These are phyloP conservation scores for Conus betulinus DNA, from an alignment of 1,140 invertebrate species.

Conservation along the genomic window DNA sequence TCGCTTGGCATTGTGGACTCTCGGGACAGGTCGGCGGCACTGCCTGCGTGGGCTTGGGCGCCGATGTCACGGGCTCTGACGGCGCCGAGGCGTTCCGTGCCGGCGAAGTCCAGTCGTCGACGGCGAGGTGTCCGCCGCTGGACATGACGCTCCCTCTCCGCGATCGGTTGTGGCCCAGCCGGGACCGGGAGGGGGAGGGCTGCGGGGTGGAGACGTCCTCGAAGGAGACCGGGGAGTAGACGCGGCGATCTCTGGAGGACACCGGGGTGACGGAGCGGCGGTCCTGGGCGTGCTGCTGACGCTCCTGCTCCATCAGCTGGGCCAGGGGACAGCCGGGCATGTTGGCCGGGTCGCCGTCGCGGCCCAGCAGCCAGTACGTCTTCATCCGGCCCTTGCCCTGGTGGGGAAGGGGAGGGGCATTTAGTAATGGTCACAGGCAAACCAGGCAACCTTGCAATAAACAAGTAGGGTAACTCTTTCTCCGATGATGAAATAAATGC, in stretches of 20 bases:
- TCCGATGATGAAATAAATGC: no score
- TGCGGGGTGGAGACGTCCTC: constrained; percentile 50
- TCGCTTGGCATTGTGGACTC: not conserved
- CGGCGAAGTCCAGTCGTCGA: not conserved
- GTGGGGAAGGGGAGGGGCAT: constrained; percentile 37
- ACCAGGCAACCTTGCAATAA: no score
- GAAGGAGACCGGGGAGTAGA: constrained; percentile 69
- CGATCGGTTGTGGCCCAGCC: not conserved
- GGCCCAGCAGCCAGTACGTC: constrained; percentile 83
- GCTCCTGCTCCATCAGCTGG: constrained; percentile 56
- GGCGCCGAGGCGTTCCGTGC: not conserved
- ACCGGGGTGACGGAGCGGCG: not conserved
- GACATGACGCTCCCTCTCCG: not conserved
- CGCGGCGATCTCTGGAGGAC: constrained; percentile 34
- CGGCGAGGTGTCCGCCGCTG: not conserved
- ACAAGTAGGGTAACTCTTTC: no score
- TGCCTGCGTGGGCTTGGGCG: constrained; percentile 10
- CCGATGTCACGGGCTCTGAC: not conserved
- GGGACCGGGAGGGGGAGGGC: constrained; percentile 11
- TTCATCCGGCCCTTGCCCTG: constrained; percentile 88
- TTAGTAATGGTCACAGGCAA: no score
- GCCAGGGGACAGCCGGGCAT: constrained; percentile 56
- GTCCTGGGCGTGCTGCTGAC: constrained; percentile 29
- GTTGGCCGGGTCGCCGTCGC: constrained; percentile 31
- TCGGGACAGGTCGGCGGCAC: constrained; percentile 10